Percentiles rank a stretch among this genome's conserved stretches.
These are phyloP conservation scores for Mnemiopsis leidyi DNA, from an alignment of 37 sponge, comb jelly and placozoan genomes.

Conservation along the genomic window DNA sequence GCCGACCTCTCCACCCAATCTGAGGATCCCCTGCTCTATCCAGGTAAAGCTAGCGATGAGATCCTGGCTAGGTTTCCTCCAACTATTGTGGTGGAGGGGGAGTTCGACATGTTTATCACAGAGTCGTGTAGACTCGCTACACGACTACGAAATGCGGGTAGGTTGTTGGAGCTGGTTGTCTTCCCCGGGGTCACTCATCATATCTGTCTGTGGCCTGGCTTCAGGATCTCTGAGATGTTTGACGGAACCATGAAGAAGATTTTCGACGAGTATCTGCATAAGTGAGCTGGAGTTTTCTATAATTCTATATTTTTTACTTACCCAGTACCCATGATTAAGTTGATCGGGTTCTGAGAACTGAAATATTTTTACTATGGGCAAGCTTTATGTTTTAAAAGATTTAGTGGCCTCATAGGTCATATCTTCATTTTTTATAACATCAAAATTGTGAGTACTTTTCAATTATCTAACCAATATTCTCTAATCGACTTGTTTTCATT, in stretches of 20 bases:
- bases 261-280: background rate
- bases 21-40: conserved; percentile 4
- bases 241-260: background rate
- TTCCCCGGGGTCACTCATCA: background rate
- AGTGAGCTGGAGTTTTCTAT: background rate
- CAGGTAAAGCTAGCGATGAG: background rate
- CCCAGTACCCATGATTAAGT: no score
- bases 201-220: background rate
- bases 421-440: no score
- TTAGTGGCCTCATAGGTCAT: no score
- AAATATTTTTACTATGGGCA: no score
- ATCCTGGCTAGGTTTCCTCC: conserved; percentile 17
- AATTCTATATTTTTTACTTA: background rate
- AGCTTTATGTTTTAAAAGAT: no score
- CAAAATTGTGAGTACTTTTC: no score
- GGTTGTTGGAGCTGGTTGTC: conserved; percentile 11
- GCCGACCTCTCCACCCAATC: background rate
- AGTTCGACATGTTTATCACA: conserved; percentile 51
- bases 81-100: background rate
- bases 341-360: no score
- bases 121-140: background rate
- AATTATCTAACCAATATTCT: no score
- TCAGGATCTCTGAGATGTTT: conserved; percentile 36
- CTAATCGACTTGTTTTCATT: no score
- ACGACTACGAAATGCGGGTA: background rate